Conservation (phyloP, 2,888 invertebrate genomes). For the Caenorhabditis imperialis region DNA sequence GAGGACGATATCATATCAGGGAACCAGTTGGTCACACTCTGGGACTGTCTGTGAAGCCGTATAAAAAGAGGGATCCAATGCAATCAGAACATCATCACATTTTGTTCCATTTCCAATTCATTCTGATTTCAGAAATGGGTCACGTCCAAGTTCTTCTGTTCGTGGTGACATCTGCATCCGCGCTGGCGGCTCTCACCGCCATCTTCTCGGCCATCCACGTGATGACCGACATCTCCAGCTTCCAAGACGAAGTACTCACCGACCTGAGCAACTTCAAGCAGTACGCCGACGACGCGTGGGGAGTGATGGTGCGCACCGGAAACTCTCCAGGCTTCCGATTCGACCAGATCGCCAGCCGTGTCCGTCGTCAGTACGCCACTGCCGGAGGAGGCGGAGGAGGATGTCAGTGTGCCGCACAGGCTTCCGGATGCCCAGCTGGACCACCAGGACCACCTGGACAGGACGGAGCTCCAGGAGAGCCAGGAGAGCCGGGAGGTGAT, state of each 20-base stretch:
- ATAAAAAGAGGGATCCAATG: slow-evolving; percentile 17
- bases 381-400: slow-evolving; percentile 52
- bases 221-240: slow-evolving; percentile 55
- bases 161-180: slow-evolving; percentile 48
- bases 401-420: slow-evolving; percentile 54
- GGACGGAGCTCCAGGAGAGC: slow-evolving; percentile 52
- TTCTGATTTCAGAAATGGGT: slow-evolving; percentile 37
- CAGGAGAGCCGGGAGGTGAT: slow-evolving; percentile 46
- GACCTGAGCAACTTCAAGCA: slow-evolving; percentile 44
- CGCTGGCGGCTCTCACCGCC: slow-evolving; percentile 45
- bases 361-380: slow-evolving; percentile 49
- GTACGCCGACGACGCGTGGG: slow-evolving; percentile 61
- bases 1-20: slow-evolving; percentile 32
- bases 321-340: slow-evolving; percentile 44
- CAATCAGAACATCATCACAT: neutral
- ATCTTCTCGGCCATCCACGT: slow-evolving; percentile 51
- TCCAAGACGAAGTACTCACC: slow-evolving; percentile 49
- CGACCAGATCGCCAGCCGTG: slow-evolving; percentile 53
- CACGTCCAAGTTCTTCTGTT: slow-evolving; percentile 53
- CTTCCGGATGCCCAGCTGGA: slow-evolving; percentile 63
- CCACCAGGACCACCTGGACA: slow-evolving; percentile 61
- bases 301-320: slow-evolving; percentile 52
- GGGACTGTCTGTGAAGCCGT: slow-evolving; percentile 15
- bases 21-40: slow-evolving; percentile 37
- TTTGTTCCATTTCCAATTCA: neutral